These are phyloP conservation scores for Meiosimyza decipiens DNA, from an alignment of 2,888 invertebrate genomes.

Conservation along the genomic window DNA sequence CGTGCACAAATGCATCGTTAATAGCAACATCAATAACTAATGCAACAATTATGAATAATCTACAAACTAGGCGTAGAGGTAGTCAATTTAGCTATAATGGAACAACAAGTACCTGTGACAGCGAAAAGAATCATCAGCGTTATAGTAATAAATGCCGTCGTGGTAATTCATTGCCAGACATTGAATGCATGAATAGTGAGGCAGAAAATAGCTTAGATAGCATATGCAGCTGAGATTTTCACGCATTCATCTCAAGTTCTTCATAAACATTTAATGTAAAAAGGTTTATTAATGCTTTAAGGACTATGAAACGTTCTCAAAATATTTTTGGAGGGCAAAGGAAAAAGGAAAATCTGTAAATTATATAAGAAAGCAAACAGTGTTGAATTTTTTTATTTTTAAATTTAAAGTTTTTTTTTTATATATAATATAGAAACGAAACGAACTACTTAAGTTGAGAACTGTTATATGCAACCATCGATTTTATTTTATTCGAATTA, in stretches of 20 bases:
- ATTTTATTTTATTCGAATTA: no score
- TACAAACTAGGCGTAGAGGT: constrained; percentile 38
- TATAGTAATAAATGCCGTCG: constrained; percentile 49
- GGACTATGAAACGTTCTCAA: not conserved
- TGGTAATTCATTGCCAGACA: constrained; percentile 59
- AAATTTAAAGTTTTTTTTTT: no score
- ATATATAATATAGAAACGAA: no score
- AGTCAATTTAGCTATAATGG: constrained; percentile 39
- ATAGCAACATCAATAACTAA: constrained; percentile 25
- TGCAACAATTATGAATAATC: constrained; percentile 21
- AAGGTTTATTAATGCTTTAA: constrained; percentile 16
- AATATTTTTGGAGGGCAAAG: no score
- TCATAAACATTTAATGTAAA: constrained; percentile 23
- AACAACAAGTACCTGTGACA: constrained; percentile 40
- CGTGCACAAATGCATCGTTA: constrained; percentile 16
- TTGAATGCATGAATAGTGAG: constrained; percentile 63
- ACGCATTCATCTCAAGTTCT: not conserved
- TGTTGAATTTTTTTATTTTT: no score
- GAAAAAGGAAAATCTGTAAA: no score
- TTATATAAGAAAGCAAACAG: no score
- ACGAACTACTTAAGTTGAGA: no score
- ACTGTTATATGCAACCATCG: no score
- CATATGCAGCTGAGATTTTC: constrained; percentile 50
- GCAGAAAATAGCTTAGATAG: constrained; percentile 66
- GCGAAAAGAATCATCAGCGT: constrained; percentile 35